These are phyloP conservation scores for Mesorhabditis spiculigera DNA, from an alignment of 2,888 invertebrate species.

Conservation along the genomic window DNA sequence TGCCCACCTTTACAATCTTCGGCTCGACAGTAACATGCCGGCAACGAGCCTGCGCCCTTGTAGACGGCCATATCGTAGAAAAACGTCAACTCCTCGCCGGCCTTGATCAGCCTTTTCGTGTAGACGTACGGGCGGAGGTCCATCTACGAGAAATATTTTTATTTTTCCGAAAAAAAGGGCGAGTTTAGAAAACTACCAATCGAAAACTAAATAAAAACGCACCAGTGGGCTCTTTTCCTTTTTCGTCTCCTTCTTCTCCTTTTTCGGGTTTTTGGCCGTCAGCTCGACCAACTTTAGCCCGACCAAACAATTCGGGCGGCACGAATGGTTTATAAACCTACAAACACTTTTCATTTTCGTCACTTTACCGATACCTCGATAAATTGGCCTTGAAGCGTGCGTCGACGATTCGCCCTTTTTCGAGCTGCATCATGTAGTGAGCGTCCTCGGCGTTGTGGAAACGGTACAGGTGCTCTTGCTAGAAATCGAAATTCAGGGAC, in stretches of 20 bases:
- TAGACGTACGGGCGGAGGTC: not conserved
- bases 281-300: not conserved
- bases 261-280: no score
- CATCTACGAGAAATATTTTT: not conserved
- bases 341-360: not conserved
- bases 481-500: not conserved
- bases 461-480: not conserved
- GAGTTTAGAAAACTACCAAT: no score
- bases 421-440: not conserved
- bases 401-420: not conserved
- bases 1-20: not conserved
- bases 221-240: no score
- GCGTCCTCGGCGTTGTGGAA: not conserved
- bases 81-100: not conserved
- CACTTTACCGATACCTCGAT: not conserved
- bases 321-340: conserved; percentile 3
- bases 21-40: not conserved
- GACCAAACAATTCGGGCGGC: not conserved
- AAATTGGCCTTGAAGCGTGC: not conserved
- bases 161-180: no score
- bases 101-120: not conserved
- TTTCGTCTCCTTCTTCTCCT: not conserved
- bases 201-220: no score
- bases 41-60: not conserved
- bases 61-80: not conserved